Conservation (phyloP, 2,888 invertebrate genomes). For the Marronus borbonicus region DNA sequence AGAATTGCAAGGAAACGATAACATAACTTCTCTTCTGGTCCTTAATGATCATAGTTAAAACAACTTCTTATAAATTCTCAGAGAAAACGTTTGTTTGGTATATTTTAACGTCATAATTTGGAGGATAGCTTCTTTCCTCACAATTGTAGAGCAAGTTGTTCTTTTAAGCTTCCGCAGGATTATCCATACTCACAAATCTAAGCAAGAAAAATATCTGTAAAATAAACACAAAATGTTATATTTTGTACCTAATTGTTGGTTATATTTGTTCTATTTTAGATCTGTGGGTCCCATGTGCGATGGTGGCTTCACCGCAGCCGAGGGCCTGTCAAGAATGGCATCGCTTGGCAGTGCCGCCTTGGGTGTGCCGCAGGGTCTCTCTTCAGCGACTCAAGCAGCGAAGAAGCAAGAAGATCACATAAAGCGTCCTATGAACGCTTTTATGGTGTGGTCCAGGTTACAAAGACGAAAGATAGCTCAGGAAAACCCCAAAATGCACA, state of each 20-base stretch:
- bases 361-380: slow-evolving; percentile 74
- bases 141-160: no score
- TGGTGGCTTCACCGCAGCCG: slow-evolving; percentile 77
- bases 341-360: slow-evolving; percentile 74
- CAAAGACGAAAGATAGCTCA: slow-evolving; percentile 96
- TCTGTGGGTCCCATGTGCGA: slow-evolving; percentile 84
- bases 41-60: no score
- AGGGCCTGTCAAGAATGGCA: slow-evolving; percentile 75
- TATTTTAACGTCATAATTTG: no score
- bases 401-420: slow-evolving; percentile 88
- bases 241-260: neutral
- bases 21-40: no score
- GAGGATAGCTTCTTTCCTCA: no score
- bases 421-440: slow-evolving; percentile 98
- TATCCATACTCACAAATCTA: no score
- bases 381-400: slow-evolving; percentile 70
- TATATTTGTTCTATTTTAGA: slow-evolving; percentile 70
- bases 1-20: no score
- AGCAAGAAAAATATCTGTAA: no score
- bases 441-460: slow-evolving; percentile 97
- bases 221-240: no score
- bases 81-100: no score
- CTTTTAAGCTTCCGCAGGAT: no score
- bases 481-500: slow-evolving; percentile 99
- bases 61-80: no score